A percentile compares a stretch with the other conserved stretches of the same genome.
Conservation (phyloP, 1,140 invertebrate species). For the Psix sp. region DNA sequence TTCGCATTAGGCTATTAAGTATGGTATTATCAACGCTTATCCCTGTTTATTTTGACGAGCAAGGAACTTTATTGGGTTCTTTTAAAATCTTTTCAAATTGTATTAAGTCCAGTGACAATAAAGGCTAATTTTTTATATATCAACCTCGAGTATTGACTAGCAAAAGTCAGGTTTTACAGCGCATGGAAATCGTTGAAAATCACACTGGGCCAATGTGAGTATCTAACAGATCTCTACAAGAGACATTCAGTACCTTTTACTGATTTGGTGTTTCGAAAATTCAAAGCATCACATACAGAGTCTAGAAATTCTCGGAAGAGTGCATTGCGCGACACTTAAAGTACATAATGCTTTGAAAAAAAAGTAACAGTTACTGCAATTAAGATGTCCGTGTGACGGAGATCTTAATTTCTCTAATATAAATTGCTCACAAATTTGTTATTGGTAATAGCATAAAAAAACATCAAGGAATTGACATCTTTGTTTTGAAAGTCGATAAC, state of each 20-base stretch:
- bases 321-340: constrained; percentile 1
- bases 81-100: not conserved
- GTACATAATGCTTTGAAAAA: constrained; percentile 15
- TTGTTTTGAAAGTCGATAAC: constrained; percentile 3
- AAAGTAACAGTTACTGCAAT: constrained; percentile 13
- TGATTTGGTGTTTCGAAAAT: constrained; percentile 26
- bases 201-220: too few relatives aligned
- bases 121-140: not conserved
- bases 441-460: constrained; percentile 7
- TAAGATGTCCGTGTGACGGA: not conserved
- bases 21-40: constrained; percentile 25
- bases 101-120: not conserved
- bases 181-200: too few relatives aligned
- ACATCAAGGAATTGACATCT: constrained; percentile 3
- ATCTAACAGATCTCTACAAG: constrained; percentile 16
- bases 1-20: constrained; percentile 10
- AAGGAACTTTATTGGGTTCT: constrained; percentile 28
- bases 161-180: too few relatives aligned
- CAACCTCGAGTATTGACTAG: too few relatives aligned
- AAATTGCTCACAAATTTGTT: constrained; percentile 14
- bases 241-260: constrained; percentile 13
- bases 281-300: constrained; percentile 28
- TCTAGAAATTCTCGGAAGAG: constrained; percentile 3
- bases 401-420: constrained; percentile 9
- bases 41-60: constrained; percentile 17